Evolutionary conservation across 2,797 vertebrate species (phyloP), one percentile per base, ranked within the genome.

Genomic region (Sebastes goodei): DNA sequence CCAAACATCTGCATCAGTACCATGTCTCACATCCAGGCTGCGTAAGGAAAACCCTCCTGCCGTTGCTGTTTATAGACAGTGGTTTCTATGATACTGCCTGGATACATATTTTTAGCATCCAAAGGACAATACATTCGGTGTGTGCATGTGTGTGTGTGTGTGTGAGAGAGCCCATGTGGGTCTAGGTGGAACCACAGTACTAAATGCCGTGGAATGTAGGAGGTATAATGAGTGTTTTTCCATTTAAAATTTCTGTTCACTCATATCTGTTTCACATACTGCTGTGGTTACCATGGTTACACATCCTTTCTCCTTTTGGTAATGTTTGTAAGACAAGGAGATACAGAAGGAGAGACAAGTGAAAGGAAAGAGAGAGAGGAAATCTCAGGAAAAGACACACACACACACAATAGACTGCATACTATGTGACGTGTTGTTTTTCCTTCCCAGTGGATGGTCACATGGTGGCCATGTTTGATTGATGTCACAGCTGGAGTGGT

Each of bases 221-320:
- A 60, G 21, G 52, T 68, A 63, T 46, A 61, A 49, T 61, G 53
- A 71, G 35, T 25, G 38, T 33, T 78, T 61, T 63, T 66, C 33
- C 60, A 62, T 64, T 57, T 76, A 27, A 56, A 23, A 57, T 80
- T 49, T 85, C 61, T 73, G n/a, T 55, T 75, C 75, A 68, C 67
- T 78, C 42, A 49, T 66, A 15, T 82, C 63, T 73, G 33, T 80
- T 62, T 76, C 78, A 77, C 46, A 74, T 71, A 73, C 61, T 73
- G 35, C 73, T 81, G 72, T 59, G 27, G 89, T 89, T 88, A 55
- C 86, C 78, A 89, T 88, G 84, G 89, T 29, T 70, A 89, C 86
- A 76, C 60, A 73, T 83, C 73, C 27, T 68, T 59, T 83, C 25
- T 76, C 57, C 62, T 76, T 82, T 79, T 78, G 30, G 70, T 73